Conservation (phyloP, 92 coral and sea anemone genomes). For the Porites divaricata region DNA sequence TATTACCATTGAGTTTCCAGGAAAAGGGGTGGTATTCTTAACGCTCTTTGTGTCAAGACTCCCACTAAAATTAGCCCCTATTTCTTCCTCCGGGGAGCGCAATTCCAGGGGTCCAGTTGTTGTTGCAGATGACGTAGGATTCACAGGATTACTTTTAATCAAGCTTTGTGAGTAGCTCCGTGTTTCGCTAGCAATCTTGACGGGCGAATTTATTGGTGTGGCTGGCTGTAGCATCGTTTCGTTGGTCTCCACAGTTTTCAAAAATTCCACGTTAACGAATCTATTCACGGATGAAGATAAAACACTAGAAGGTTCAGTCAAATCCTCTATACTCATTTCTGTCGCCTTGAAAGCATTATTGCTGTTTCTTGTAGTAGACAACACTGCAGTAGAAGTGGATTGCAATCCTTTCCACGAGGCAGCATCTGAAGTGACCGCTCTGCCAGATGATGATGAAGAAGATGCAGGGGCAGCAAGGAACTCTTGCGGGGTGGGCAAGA, state of each 20-base stretch:
- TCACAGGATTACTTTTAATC: no score
- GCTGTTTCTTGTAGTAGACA: background rate
- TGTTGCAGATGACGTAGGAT: background rate
- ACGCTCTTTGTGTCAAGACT: background rate
- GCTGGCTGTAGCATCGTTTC: background rate
- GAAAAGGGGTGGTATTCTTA: background rate
- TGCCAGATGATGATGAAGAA: background rate
- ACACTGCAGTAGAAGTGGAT: background rate
- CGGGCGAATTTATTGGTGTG: no score
- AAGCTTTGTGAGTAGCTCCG: no score
- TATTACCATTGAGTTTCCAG: no score
- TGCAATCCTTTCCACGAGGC: background rate
- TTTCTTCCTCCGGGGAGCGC: background rate
- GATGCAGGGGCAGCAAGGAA: background rate
- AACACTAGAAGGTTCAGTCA: background rate
- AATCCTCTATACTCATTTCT: background rate
- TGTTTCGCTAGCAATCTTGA: no score
- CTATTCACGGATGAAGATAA: background rate
- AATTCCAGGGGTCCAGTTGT: background rate
- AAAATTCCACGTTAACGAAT: background rate
- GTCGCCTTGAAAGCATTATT: background rate
- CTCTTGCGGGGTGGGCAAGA: conserved; percentile 4
- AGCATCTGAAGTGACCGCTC: background rate
- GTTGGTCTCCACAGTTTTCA: background rate
- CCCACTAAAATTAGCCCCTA: background rate